Conservation (phyloP, 2,797 vertebrate species). For the Sebastes trivittatus region DNA sequence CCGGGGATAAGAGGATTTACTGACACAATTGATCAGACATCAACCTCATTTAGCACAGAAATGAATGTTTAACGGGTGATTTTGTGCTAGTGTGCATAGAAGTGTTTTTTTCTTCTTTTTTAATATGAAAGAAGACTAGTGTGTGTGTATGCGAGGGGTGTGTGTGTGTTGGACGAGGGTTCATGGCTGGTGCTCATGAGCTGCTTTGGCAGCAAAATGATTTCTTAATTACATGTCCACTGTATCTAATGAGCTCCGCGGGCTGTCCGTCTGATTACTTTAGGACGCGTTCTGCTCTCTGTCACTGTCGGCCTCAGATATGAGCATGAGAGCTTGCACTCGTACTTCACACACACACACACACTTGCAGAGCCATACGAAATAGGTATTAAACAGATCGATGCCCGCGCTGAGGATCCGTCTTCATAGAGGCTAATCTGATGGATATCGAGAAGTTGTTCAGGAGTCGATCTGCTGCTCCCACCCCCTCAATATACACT, state of each 20-base stretch:
- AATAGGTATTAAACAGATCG: slow-evolving; percentile 24
- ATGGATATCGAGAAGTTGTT: slow-evolving; percentile 35
- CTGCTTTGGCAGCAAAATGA: slow-evolving; percentile 43
- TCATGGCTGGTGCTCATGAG: slow-evolving; percentile 6
- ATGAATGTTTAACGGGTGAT: slow-evolving; percentile 62
- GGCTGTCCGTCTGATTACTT: slow-evolving; percentile 67
- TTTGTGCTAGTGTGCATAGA: slow-evolving; percentile 7
- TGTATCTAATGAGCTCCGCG: slow-evolving; percentile 65
- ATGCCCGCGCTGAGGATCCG: slow-evolving; percentile 25
- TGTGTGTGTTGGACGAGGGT: slow-evolving; percentile 17
- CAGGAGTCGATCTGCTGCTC: slow-evolving; percentile 22
- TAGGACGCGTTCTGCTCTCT: slow-evolving; percentile 53
- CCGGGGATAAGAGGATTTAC: slow-evolving; percentile 81
- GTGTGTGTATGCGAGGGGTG: neutral
- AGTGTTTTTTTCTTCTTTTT: neutral
- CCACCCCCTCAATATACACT: neutral
- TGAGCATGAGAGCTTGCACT: neutral
- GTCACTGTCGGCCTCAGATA: slow-evolving; percentile 37
- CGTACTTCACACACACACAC: neutral
- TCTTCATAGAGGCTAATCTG: slow-evolving; percentile 48
- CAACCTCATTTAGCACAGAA: slow-evolving; percentile 80
- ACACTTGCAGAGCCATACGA: neutral
- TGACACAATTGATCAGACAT: slow-evolving; percentile 84
- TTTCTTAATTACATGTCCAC: slow-evolving; percentile 72
- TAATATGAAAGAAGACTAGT: neutral